These are phyloP conservation scores for Tauraco erythrolophus DNA, from an alignment of 2,113 vertebrate genomes.

Conservation along the genomic window DNA sequence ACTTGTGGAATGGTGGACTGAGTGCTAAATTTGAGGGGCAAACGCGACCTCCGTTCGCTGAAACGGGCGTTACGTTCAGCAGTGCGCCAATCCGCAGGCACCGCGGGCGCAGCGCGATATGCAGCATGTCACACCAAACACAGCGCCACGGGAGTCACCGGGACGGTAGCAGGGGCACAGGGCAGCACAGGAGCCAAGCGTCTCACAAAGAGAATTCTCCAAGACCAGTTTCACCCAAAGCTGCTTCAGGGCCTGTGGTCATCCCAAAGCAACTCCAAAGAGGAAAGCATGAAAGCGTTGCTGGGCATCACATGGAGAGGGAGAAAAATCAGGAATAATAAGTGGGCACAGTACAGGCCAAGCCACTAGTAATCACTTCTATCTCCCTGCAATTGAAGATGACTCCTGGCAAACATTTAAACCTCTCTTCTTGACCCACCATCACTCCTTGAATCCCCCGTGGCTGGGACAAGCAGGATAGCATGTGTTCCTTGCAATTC, in stretches of 20 bases:
- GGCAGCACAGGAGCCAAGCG: constrained; percentile 10
- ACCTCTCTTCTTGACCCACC: background rate
- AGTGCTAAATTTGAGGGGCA: background rate
- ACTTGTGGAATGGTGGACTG: background rate
- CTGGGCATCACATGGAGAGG: background rate
- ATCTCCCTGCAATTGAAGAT: background rate
- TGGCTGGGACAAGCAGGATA: background rate
- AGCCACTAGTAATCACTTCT: background rate
- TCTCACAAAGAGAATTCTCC: background rate
- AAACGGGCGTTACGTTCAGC: background rate
- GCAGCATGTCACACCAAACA: background rate
- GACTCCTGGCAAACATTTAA: background rate
- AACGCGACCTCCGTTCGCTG: background rate
- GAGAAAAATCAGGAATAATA: background rate
- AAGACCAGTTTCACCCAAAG: background rate
- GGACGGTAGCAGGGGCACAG: background rate
- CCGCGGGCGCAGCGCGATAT: accelerated
- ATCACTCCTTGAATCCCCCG: background rate
- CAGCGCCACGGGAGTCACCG: background rate
- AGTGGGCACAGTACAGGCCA: background rate
- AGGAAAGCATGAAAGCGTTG: background rate
- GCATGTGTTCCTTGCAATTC: background rate
- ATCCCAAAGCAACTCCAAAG: background rate
- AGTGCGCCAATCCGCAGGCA: background rate
- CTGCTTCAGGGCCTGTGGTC: background rate